Evolutionary conservation across 2,888 invertebrate genomes (phyloP).

Genomic region (Calliphora vomitoria): DNA sequence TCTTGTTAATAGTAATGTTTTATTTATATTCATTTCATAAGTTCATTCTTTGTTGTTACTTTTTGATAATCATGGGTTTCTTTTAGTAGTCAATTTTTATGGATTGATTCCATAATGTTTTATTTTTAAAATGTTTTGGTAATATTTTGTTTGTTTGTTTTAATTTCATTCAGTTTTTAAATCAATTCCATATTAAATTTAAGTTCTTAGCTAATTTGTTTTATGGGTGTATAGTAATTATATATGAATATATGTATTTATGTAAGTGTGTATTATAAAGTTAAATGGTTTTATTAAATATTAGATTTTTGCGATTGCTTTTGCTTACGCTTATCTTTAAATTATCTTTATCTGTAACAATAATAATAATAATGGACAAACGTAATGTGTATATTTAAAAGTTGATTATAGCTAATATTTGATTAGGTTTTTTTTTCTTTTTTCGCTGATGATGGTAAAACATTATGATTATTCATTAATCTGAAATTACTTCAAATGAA

Average conservation of each 20-base stretch:
- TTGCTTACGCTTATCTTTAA: background rate
- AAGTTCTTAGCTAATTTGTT: conserved; percentile 2
- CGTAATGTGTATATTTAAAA: background rate
- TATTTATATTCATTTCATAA: background rate
- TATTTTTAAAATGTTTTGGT: background rate
- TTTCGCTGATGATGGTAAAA: background rate
- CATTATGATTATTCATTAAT: no score
- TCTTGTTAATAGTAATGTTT: background rate
- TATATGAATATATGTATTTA: background rate
- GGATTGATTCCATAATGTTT: background rate
- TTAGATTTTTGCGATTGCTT: background rate
- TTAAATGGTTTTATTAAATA: background rate
- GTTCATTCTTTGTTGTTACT: background rate
- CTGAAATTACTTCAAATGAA: background rate
- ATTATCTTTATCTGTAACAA: background rate
- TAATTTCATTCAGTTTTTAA: background rate
- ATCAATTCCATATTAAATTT: background rate
- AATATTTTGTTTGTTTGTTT: background rate
- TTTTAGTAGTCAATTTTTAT: conserved; percentile 3
- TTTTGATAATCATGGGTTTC: conserved; percentile 23
- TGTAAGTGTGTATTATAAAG: background rate
- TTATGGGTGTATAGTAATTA: background rate
- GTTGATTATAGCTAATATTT: background rate
- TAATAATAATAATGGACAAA: background rate
- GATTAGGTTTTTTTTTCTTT: background rate